Evolutionary conservation across 2,888 invertebrate species (phyloP), one percentile per base, ranked within the genome.

Genomic region (Hydropsyche betteni): DNA sequence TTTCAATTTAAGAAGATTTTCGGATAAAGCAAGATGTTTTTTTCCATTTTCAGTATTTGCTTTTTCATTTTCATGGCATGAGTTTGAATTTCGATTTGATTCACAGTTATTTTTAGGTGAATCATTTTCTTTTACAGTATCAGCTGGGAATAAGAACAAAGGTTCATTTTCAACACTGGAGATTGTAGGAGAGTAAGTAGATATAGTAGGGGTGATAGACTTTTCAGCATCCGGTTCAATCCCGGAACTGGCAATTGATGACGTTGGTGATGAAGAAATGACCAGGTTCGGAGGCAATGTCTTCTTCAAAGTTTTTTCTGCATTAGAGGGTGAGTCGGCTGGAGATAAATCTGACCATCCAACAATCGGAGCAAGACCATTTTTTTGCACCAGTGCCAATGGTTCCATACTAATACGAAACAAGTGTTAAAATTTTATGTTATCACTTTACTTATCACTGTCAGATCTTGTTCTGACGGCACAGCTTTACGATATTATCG

Each of bases 141-240:
- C 44, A 10, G 6, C 44, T 8, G 44, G 44, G 10, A 44, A 44
- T 44, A 10, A 44, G 44, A 81, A 79, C 34, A 81, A 78, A 10
- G 81, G 80, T 68, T 84, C 84, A 69, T 82, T 82, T 3, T 81
- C 83, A 24, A 82, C 77, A 52, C 83, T 83, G 53, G 83, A 83
- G 5, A 82, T 80, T 24, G 82, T 81, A 69, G 83, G 82, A 24
- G 83, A 83, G 70, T 82, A 81, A 0, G 80, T 80, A 2, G 82
- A 81, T 50, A 75, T 75, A 44, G 79, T 76, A 55, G 75, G 64
- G 7, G 83, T 81, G 80, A 85, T 84, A 38, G 84, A 81, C 70
- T 86, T 85, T 33, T 82, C 83, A 14, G 86, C 86, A 2, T 87
- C 89, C 77, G 84, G 85, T 34, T 85, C 87, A 61, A 88, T 88